These are phyloP conservation scores for Paragorgia papillata DNA, from an alignment of 92 coral and sea anemone genomes.

Conservation along the genomic window DNA sequence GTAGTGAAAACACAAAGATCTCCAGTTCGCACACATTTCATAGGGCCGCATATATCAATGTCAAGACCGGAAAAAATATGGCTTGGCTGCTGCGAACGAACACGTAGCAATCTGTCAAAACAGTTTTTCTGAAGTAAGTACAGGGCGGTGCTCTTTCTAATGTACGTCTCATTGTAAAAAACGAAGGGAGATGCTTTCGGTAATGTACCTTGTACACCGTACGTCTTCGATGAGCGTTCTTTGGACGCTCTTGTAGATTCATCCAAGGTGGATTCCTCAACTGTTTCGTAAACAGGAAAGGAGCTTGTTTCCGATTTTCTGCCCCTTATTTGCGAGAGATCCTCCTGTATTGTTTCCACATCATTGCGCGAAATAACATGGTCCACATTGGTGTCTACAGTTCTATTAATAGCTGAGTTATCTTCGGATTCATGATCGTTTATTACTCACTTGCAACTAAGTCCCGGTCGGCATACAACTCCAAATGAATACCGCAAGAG, in stretches of 20 bases:
- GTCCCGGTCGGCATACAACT: conserved; percentile 13
- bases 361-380: conserved; percentile 3
- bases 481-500: conserved; percentile 9
- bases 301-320: conserved; percentile 22
- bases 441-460: conserved; percentile 1
- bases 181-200: conserved; percentile 19
- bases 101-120: neutral
- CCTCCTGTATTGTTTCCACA: conserved; percentile 28
- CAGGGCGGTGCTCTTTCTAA: neutral
- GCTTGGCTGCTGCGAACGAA: conserved; percentile 3
- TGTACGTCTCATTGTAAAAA: conserved; percentile 6
- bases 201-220: conserved; percentile 17
- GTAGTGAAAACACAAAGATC: conserved; percentile 11
- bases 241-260: conserved; percentile 16
- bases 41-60: neutral
- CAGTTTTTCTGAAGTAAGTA: neutral
- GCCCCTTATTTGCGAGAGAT: conserved; percentile 24
- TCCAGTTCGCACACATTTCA: conserved; percentile 3
- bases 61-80: neutral
- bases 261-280: conserved; percentile 4
- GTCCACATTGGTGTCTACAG: conserved; percentile 19
- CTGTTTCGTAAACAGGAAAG: conserved; percentile 17
- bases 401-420: conserved; percentile 4
- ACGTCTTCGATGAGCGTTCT: conserved; percentile 6
- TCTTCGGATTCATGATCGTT: conserved; percentile 17